Base-by-base conservation (phyloP, 1,140 invertebrate genomes). In the Agraylea sexmaculata region DNA sequence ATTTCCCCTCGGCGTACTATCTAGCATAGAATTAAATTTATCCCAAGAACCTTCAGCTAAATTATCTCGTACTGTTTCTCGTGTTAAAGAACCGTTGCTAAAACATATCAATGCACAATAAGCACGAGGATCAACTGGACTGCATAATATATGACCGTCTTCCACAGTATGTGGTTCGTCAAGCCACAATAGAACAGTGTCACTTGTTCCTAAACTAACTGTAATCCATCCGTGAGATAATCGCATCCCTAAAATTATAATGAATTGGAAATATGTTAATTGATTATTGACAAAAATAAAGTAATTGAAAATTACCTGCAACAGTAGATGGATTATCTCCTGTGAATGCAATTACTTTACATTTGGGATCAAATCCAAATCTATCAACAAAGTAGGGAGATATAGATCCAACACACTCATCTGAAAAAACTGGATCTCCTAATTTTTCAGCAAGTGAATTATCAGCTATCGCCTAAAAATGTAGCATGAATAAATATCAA, bases 41-140 rank as follows among this genome's bases (percentile, higher is more conserved):
- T 82, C 72, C 93, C 93, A 97, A 18, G 75, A 80, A 12, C 71
- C 73, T 27, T 81, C 77, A 1, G 82, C 81, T 40, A 77, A 76
- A 16, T 71, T 64, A 54, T 91, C 74, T 37, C 86, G 67, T 22
- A 95, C 79, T 53, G 76, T 70, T 64, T 95, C 88, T 22, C 93
- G 69, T 0, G 87, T 89, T 11, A 93, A 54, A 0, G 91, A 94
- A 1, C 90, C 92, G 68, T 96, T 96, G 58, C 91, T 89, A 54
- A 93, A 96, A 65, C 88, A 90, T n/a, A 95, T 62, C 8, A 97
- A 61, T 0, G 77, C 87, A 85, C 94, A 92, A 57, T 80, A 96
- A 12, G 75, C 71, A 4, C 78, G 53, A 4, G 66, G 58, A 37
- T 82, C 70, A 0, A 92, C 67, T 1, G 92, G 90, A 59, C 91